These are phyloP conservation scores for Monopterus albus DNA, from an alignment of 2,113 vertebrate species.

Conservation along the genomic window DNA sequence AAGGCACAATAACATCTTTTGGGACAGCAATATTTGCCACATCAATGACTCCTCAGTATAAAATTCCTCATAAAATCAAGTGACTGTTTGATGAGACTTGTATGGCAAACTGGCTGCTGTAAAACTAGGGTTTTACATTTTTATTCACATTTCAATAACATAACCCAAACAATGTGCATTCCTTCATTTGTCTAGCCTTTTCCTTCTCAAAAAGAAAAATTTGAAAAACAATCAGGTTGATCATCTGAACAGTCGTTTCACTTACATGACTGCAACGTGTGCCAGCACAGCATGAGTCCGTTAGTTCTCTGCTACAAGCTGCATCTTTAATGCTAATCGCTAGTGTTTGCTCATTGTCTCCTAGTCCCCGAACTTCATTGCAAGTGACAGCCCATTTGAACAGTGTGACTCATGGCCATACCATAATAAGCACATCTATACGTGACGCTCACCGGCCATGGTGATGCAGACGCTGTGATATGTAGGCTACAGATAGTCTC, in stretches of 20 bases:
- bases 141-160: constrained; percentile 16
- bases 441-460: neutral
- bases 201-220: constrained; percentile 4
- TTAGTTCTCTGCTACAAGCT: neutral
- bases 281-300: constrained; percentile 22
- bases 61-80: constrained; percentile 59
- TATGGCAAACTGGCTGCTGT: constrained; percentile 31
- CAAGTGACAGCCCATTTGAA: constrained; percentile 46
- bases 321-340: constrained; percentile 51
- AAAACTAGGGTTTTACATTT: constrained; percentile 34
- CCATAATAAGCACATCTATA: constrained; percentile 29
- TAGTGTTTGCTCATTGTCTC: constrained; percentile 51
- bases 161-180: constrained; percentile 11
- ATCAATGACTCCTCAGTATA: constrained; percentile 28
- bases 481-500: neutral
- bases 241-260: constrained; percentile 16
- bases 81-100: constrained; percentile 61
- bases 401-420: constrained; percentile 43
- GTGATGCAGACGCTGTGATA: constrained; percentile 11
- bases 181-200: constrained; percentile 9
- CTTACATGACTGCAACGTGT: constrained; percentile 12
- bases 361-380: constrained; percentile 21
- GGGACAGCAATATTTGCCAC: constrained; percentile 33
- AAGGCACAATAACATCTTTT: constrained; percentile 30
- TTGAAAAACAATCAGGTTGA: constrained; percentile 6